Conservation (phyloP, 2,888 invertebrate species). For the Andrena minutula region DNA sequence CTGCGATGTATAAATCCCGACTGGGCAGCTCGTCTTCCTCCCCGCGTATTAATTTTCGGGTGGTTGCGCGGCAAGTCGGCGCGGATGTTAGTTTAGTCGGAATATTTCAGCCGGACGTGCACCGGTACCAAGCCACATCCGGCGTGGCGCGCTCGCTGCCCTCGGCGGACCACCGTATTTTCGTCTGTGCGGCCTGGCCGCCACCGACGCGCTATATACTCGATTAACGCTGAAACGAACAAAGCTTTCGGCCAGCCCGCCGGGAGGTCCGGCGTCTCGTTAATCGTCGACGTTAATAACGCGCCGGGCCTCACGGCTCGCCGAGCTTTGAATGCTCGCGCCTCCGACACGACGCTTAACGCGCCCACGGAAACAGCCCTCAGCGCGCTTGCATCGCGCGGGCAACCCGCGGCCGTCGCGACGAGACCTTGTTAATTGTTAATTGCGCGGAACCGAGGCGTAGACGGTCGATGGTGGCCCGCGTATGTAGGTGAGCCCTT, state of each 20-base stretch:
- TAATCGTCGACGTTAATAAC: constrained; percentile 60
- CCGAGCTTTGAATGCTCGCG: constrained; percentile 27
- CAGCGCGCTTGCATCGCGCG: neutral
- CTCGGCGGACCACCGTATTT: constrained; percentile 45
- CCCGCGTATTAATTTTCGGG: constrained; percentile 54
- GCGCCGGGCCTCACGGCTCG: constrained; percentile 29
- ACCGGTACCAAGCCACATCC: constrained; percentile 65
- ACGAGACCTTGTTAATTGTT: neutral
- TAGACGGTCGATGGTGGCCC: neutral
- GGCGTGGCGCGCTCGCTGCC: constrained; percentile 57
- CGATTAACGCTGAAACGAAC: constrained; percentile 70
- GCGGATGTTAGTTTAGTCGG: constrained; percentile 60
- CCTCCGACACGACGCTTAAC: neutral
- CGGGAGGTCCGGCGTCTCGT: constrained; percentile 34
- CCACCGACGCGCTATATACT: constrained; percentile 44
- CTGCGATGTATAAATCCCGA: constrained; percentile 48
- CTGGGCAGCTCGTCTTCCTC: constrained; percentile 30
- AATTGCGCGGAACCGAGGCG: constrained; percentile 27
- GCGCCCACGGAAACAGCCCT: neutral
- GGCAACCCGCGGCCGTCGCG: neutral
- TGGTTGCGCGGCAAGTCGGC: constrained; percentile 33
- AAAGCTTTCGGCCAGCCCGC: constrained; percentile 45
- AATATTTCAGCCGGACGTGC: constrained; percentile 71
- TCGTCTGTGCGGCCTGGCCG: constrained; percentile 32
- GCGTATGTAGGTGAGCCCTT: neutral